Conservation (phyloP, 2,797 vertebrate genomes). For the Pantherophis alleghaniensis region DNA sequence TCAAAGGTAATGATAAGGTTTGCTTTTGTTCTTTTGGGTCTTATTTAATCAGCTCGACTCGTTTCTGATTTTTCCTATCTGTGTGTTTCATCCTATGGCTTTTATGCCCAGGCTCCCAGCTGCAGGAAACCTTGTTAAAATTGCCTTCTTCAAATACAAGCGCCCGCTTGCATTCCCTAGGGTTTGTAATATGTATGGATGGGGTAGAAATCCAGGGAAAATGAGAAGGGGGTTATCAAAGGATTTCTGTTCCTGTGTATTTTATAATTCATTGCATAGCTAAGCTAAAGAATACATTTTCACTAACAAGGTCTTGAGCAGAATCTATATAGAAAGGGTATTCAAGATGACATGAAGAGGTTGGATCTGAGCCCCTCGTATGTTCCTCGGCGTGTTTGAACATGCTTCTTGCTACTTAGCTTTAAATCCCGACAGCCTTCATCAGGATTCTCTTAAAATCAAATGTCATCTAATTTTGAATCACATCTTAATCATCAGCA, state of each 20-base stretch:
- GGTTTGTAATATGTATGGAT: constrained; percentile 46
- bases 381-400: constrained; percentile 1
- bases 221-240: constrained; percentile 58
- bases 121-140: constrained; percentile 58
- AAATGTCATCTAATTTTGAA: constrained; percentile 35
- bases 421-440: background rate
- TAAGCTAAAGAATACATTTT: constrained; percentile 53
- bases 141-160: constrained; percentile 53
- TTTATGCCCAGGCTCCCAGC: constrained; percentile 59
- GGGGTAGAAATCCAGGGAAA: constrained; percentile 28
- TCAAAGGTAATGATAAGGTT: constrained; percentile 59
- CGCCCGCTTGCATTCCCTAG: constrained; percentile 44
- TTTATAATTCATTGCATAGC: constrained; percentile 73
- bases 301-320: constrained; percentile 57
- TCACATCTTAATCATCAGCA: background rate
- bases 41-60: constrained; percentile 54
- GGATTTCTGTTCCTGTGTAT: constrained; percentile 52
- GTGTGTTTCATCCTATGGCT: constrained; percentile 45
- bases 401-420: constrained; percentile 28
- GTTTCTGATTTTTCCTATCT: constrained; percentile 41
- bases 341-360: constrained; percentile 37
- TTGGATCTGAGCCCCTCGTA: background rate
- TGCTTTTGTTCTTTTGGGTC: constrained; percentile 57
- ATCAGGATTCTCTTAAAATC: constrained; percentile 41
- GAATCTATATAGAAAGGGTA: constrained; percentile 55